These are phyloP conservation scores for Percina caprodes DNA, from an alignment of 2,113 vertebrate genomes.

Conservation along the genomic window DNA sequence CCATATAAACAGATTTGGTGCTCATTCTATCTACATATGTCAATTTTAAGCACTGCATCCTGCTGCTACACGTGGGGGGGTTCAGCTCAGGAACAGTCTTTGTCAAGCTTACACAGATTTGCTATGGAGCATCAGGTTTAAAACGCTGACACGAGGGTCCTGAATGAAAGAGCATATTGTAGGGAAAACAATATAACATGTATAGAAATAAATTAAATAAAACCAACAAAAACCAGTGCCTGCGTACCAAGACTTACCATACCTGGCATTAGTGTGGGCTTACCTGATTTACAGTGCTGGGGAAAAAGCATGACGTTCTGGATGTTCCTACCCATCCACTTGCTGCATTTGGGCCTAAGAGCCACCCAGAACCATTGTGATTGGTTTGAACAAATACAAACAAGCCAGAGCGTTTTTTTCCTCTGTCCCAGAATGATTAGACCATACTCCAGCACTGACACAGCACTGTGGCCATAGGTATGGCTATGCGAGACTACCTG, in stretches of 20 bases:
- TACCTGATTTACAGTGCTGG: no score
- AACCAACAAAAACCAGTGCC: neutral
- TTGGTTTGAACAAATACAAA: no score
- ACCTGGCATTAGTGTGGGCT: neutral
- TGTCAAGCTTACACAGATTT: neutral
- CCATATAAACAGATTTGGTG: conserved; percentile 1
- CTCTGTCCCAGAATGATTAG: no score
- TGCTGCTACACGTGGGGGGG: neutral
- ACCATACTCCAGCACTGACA: no score
- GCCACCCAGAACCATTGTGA: no score
- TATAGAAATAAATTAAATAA: neutral
- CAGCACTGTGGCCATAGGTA: no score
- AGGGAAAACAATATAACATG: neutral
- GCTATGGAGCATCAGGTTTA: neutral
- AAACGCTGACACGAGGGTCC: neutral
- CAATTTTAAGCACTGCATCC: neutral
- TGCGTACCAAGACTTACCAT: no score
- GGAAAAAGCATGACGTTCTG: no score
- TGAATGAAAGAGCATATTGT: neutral
- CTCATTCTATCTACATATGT: conserved; percentile 2
- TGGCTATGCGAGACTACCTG: neutral
- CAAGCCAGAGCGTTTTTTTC: no score
- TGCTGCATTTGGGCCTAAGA: no score
- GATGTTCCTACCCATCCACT: no score
- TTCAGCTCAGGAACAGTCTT: neutral